Conservation (phyloP, 2,113 vertebrate species). For the Herpailurus yagouaroundi region DNA sequence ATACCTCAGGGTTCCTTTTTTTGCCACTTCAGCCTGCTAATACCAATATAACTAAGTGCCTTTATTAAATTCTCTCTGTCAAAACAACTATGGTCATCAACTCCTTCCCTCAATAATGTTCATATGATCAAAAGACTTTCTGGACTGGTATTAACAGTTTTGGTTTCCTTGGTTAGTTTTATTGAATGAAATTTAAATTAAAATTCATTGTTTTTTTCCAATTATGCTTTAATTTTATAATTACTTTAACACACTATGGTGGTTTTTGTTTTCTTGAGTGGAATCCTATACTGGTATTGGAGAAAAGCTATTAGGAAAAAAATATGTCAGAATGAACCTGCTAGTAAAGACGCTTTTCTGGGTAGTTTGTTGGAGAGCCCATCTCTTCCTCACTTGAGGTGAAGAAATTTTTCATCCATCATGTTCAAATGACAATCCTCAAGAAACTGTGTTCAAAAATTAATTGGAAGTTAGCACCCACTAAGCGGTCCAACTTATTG, state of each 20-base stretch:
- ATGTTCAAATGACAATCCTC: constrained; percentile 14
- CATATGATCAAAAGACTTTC: constrained; percentile 29
- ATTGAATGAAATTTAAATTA: constrained; percentile 37
- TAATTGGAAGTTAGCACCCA: not conserved
- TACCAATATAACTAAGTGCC: constrained; percentile 20
- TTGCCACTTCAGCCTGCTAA: not conserved
- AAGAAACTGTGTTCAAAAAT: not conserved
- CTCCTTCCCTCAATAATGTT: not conserved
- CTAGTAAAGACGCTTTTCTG: not conserved
- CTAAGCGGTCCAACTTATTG: not conserved
- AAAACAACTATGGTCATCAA: constrained; percentile 50
- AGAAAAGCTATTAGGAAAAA: not conserved
- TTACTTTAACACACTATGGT: not conserved
- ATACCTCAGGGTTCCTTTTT: not conserved
- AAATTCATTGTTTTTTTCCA: constrained; percentile 1
- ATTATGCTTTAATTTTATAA: constrained; percentile 12
- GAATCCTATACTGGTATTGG: not conserved
- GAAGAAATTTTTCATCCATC: not conserved
- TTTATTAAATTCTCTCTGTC: constrained; percentile 66
- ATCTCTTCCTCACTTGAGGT: not conserved
- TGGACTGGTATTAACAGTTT: not conserved
- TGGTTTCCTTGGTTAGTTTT: constrained; percentile 19
- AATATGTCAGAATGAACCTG: not conserved
- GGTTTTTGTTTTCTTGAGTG: not conserved
- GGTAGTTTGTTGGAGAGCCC: not conserved